Evolutionary conservation across 2,888 invertebrate genomes (phyloP), one percentile per base, ranked within the genome.

Genomic region (Papilio gigon): DNA sequence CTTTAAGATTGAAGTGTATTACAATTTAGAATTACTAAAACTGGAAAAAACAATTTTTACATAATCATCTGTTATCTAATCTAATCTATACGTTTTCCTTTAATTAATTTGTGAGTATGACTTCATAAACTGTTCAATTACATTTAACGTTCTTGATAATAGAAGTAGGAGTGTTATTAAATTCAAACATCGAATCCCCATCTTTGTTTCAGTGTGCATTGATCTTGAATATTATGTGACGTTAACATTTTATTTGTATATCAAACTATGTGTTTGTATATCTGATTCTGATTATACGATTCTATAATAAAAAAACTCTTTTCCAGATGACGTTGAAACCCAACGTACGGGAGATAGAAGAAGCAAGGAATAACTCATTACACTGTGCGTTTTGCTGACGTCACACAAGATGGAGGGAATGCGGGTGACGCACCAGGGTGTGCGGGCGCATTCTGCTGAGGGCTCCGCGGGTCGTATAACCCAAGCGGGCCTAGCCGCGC

Each of bases 401-500:
- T 61, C 68, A 71, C 37, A 8, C 58, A 83, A 71, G 11, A 92
- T 92, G 92, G 92, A 92, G 76, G 93, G 93, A 74, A 92, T 92
- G 66, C 89, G 93, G 76, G 91, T 94, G 74, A 91, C 93, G 72
- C 94, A 94, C 78, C 93, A 93, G 73, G 94, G 94, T 37, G 72
- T 87, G 74, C 82, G 88, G 71, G 93, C 93, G 74, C 94, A 94
- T 76, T 93, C 93, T 67, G 84, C 89, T 17, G 94, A 94, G 78
- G 94, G 94, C 22, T 90, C 91, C 20, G 94, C 93, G 6, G 94
- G 94, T 40, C 91, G 94, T 76, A 94, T 94, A 84, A 94, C 95
- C 56, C 95, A 95, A 82, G 95, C 95, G 53, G 98, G 98, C 30
- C 91, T 98, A 75, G 95, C 97, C 76, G 98, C 98, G 33, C 94